A percentile compares a stretch with the other conserved stretches of the same genome.
Evolutionary conservation across 2,113 vertebrate genomes (phyloP).

Genomic region (Mionectes macconnelli): DNA sequence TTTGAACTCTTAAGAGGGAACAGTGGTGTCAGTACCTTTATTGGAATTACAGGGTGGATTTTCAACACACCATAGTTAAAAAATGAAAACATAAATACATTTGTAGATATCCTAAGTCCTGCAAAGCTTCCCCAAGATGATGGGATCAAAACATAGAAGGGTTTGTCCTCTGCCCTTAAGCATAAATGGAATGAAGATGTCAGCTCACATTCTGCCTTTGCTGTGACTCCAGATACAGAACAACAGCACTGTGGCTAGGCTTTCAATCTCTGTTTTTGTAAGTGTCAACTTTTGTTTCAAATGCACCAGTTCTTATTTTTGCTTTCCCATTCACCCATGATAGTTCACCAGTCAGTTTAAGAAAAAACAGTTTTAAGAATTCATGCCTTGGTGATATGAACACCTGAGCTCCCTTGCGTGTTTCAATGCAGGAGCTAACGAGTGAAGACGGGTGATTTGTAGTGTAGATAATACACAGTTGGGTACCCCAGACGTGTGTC

Average conservation of each 20-base stretch:
- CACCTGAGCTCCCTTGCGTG: slow-evolving; percentile 55
- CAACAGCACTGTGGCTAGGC: not conserved
- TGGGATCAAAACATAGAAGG: not conserved
- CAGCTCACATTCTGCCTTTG: slow-evolving; percentile 14
- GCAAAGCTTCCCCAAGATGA: not conserved
- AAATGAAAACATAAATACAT: not conserved
- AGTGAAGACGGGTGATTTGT: slow-evolving; percentile 59
- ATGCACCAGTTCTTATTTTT: slow-evolving; percentile 21
- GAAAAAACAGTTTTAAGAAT: slow-evolving; percentile 49
- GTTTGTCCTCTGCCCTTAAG: not conserved
- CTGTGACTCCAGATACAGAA: not conserved
- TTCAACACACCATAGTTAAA: not conserved
- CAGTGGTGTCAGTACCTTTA: not conserved
- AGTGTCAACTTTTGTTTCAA: slow-evolving; percentile 51
- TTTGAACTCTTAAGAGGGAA: not conserved
- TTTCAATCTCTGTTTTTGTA: slow-evolving; percentile 25
- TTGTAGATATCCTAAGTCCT: not conserved
- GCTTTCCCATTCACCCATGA: slow-evolving; percentile 29
- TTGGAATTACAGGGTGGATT: not conserved
- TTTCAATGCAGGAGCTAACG: slow-evolving; percentile 19
- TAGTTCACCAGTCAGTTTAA: slow-evolving; percentile 36
- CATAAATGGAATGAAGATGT: not conserved
- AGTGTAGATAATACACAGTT: slow-evolving; percentile 62
- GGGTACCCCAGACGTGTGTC: slow-evolving; percentile 18
- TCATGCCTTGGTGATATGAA: slow-evolving; percentile 46